These are phyloP conservation scores for Hyles vespertilio DNA, from an alignment of 1,140 invertebrate species.

Conservation along the genomic window DNA sequence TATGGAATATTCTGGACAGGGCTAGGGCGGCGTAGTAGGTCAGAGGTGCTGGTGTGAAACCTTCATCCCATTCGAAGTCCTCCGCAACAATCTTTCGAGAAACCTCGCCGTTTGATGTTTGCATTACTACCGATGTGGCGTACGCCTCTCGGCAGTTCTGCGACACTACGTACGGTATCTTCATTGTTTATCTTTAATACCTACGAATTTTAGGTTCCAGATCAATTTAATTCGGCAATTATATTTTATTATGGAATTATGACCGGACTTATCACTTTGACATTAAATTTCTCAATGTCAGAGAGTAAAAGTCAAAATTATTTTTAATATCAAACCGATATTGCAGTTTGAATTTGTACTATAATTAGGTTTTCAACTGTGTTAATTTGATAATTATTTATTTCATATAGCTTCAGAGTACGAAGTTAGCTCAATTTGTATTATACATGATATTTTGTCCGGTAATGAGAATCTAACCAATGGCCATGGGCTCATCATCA, in stretches of 20 bases:
- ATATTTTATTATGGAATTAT: neutral
- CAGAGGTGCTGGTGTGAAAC: conserved; percentile 54
- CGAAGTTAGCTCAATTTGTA: too few species aligned
- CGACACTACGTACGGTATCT: conserved; percentile 58
- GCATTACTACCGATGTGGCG: conserved; percentile 38
- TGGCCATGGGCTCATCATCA: too few species aligned
- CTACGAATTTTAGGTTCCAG: neutral
- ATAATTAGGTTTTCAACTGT: too few species aligned
- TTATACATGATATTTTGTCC: too few species aligned
- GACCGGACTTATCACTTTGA: neutral
- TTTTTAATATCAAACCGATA: too few species aligned
- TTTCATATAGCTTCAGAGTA: too few species aligned
- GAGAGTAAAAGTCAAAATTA: too few species aligned
- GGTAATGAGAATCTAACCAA: too few species aligned
- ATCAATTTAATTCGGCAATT: too few species aligned
- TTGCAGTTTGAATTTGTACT: too few species aligned
- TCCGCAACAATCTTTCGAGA: conserved; percentile 52
- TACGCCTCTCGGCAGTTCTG: conserved; percentile 48
- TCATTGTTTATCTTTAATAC: conserved; percentile 39
- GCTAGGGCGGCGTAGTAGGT: conserved; percentile 45
- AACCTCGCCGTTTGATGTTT: conserved; percentile 38
- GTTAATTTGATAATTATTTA: too few species aligned
- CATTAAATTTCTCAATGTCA: neutral
- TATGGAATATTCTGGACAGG: conserved; percentile 54
- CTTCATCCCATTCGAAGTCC: conserved; percentile 66